These are phyloP conservation scores for Poecilia picta DNA, from an alignment of 2,797 vertebrate species.

Conservation along the genomic window DNA sequence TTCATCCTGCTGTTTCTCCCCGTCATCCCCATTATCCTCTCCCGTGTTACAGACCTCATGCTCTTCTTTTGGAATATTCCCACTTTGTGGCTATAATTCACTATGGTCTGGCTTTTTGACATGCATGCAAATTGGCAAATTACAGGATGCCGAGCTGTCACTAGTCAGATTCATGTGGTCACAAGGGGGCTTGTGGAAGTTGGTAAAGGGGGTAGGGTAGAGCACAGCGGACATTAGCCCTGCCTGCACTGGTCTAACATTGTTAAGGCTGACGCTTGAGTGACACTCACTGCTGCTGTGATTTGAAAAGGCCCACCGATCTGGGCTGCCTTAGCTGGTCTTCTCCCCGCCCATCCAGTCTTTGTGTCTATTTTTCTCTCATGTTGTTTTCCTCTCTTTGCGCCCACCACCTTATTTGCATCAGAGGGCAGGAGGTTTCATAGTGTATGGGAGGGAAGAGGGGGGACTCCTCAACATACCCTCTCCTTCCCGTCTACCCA, in stretches of 20 bases:
- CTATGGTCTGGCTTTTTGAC: slow-evolving; percentile 80
- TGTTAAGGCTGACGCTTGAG: slow-evolving; percentile 82
- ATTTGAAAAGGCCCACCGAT: slow-evolving; percentile 66
- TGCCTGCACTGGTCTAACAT: slow-evolving; percentile 76
- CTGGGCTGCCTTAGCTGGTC: slow-evolving; percentile 60
- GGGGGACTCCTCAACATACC: slow-evolving; percentile 76
- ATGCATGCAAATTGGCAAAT: slow-evolving; percentile 87
- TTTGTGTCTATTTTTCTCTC: slow-evolving; percentile 70
- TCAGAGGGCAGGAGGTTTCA: slow-evolving; percentile 81
- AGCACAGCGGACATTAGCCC: slow-evolving; percentile 68
- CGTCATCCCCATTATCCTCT: slow-evolving; percentile 70
- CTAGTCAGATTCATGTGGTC: slow-evolving; percentile 78
- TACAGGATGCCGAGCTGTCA: slow-evolving; percentile 80
- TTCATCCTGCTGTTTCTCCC: slow-evolving; percentile 62
- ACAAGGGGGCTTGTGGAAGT: slow-evolving; percentile 66
- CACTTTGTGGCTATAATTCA: slow-evolving; percentile 80
- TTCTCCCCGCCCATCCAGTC: slow-evolving; percentile 57
- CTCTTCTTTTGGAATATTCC: slow-evolving; percentile 71
- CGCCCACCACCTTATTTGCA: slow-evolving; percentile 88
- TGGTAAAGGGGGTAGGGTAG: slow-evolving; percentile 59
- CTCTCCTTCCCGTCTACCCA: slow-evolving; percentile 62
- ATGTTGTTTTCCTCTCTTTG: slow-evolving; percentile 73
- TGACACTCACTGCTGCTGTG: slow-evolving; percentile 74
- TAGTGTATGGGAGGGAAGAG: slow-evolving; percentile 64
- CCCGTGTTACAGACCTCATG: slow-evolving; percentile 59